Conservation (phyloP, 1,140 invertebrate genomes). For the Carposina sasakii region DNA sequence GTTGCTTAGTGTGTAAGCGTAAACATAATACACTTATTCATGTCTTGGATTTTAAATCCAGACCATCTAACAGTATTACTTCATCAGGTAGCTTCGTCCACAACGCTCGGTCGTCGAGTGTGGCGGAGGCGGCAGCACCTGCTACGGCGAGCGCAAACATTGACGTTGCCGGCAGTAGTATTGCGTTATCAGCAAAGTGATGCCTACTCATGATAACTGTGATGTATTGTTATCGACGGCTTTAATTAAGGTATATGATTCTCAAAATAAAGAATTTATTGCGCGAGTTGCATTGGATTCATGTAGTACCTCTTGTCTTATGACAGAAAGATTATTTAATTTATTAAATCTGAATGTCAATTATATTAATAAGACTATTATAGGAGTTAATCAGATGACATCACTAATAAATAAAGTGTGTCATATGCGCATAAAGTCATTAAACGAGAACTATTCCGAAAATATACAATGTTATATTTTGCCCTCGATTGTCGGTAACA, state of each 20-base stretch:
- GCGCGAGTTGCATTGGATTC: constrained; percentile 19
- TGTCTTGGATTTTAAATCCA: constrained; percentile 4
- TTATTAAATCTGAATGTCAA: constrained; percentile 7
- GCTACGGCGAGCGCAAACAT: too few species aligned
- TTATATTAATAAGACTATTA: constrained; percentile 9
- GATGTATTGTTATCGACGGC: constrained; percentile 21
- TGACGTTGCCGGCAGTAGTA: too few species aligned
- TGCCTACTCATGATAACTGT: too few species aligned
- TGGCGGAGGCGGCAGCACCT: too few species aligned
- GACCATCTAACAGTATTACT: too few species aligned
- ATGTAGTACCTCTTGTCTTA: constrained; percentile 16
- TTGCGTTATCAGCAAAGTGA: too few species aligned
- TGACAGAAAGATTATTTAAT: constrained; percentile 13
- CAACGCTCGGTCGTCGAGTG: too few species aligned
- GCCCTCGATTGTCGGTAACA: constrained; percentile 13
- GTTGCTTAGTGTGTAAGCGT: constrained; percentile 28
- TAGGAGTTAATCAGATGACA: constrained; percentile 13
- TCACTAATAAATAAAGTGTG: constrained; percentile 11
- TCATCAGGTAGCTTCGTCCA: too few species aligned
- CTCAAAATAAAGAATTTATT: constrained; percentile 7
- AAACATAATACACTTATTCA: constrained; percentile 28
- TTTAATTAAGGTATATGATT: constrained; percentile 10
- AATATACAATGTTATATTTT: constrained; percentile 18
- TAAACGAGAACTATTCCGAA: constrained; percentile 11
- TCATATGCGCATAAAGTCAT: constrained; percentile 10